These are phyloP conservation scores for Trinorchestia longiramus DNA, from an alignment of 1,140 invertebrate species.

Conservation along the genomic window DNA sequence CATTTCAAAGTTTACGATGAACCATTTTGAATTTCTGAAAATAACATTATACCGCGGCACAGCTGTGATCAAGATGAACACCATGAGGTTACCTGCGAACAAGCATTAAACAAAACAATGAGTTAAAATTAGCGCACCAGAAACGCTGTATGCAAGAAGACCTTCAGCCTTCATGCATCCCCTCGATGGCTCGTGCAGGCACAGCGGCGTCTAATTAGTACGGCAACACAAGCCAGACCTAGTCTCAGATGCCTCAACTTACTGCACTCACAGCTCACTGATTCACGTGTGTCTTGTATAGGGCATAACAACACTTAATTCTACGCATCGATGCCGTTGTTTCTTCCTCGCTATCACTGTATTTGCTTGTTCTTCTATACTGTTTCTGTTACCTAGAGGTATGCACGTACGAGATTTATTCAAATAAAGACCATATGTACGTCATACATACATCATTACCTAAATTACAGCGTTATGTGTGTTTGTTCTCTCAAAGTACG, in stretches of 20 bases:
- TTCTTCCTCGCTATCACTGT: neutral
- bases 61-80: neutral
- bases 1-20: too few relatives aligned
- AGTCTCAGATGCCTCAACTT: neutral
- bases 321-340: neutral
- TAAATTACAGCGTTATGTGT: too few relatives aligned
- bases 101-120: neutral
- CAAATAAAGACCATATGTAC: too few relatives aligned
- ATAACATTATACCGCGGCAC: neutral
- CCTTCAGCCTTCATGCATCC: too few relatives aligned
- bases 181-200: neutral
- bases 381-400: too few relatives aligned
- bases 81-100: neutral
- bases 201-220: neutral
- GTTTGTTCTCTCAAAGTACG: too few relatives aligned
- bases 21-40: too few relatives aligned
- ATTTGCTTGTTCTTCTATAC: too few relatives aligned
- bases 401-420: too few relatives aligned
- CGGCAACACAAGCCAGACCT: neutral
- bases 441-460: too few relatives aligned
- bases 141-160: neutral
- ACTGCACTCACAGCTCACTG: neutral
- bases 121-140: neutral
- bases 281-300: neutral
- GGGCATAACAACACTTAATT: neutral